Base-by-base conservation (phyloP, 2,797 vertebrate species). In the Mallotus villosus region DNA sequence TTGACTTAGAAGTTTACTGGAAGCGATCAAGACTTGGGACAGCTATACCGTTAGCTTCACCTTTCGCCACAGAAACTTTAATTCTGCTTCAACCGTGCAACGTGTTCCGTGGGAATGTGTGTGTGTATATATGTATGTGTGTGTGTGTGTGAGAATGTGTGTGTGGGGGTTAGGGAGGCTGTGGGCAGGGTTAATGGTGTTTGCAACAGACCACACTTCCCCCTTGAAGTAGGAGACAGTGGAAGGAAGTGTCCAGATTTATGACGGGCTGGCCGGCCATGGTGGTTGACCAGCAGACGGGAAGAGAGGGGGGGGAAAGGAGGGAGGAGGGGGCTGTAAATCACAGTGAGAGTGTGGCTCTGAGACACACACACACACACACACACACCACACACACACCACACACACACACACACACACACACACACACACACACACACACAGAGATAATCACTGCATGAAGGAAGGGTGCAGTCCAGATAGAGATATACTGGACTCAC, bases 241-340 rank as follows among this genome's bases (percentile, higher is more conserved):
- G 82, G 85, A 92, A 92, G 91, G 92, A 93, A 94, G 91, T 86
- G 90, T 90, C 75, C 85, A 92, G 90, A 94, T 93, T 94, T 94
- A 94, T 92, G 90, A 85, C 46, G 67, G 81, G 78, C 58, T 51
- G 68, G 85, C 84, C 79, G 72, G 78, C 78, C 76, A 74, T 83
- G 86, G 87, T 85, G 70, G 86, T 86, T 86, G 86, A 91, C 89
- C 87, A 88, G 87, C 82, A 88, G 87, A 88, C 82, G 76, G 79
- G 82, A 84, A 86, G 83, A 74, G 83, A 58, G 78, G 63, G n/a
- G 68, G 68, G n/a, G 17, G 49, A 60, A 24, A 57, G 69, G 67
- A 32, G 57, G 21, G 67, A 85, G 77, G 86, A 74, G 78, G 86
- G 84, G 78, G 85, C 76, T 82, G 79, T 92, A 93, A 93, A 94